These are phyloP conservation scores for Stomatorhinus walkeri DNA, from an alignment of 2,797 vertebrate species.

Conservation along the genomic window DNA sequence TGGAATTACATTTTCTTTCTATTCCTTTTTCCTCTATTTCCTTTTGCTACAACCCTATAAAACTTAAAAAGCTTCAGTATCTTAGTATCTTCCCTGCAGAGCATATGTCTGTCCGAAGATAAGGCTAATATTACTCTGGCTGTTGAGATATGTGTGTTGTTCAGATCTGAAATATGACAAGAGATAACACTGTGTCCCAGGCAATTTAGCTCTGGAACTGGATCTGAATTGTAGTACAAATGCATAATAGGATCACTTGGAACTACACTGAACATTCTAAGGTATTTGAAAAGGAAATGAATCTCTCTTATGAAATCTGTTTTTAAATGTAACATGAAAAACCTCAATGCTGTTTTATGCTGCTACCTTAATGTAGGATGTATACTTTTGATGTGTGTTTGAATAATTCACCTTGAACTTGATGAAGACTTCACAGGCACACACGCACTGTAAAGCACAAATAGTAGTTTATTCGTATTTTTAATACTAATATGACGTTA, in stretches of 20 bases:
- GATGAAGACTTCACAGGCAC: background rate
- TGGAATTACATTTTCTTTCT: background rate
- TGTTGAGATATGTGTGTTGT: background rate
- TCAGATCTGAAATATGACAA: background rate
- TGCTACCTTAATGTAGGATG: background rate
- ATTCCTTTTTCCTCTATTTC: too few relatives aligned
- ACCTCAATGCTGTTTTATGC: background rate
- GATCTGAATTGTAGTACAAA: background rate
- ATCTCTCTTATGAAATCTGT: background rate
- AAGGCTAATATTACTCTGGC: background rate
- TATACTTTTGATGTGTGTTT: background rate
- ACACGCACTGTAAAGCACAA: background rate
- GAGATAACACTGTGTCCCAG: background rate
- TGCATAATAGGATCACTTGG: background rate
- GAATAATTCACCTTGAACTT: background rate
- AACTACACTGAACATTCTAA: background rate
- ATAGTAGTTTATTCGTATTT: background rate
- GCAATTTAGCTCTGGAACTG: background rate
- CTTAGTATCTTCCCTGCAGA: background rate
- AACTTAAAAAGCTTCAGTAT: background rate
- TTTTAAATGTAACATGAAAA: background rate
- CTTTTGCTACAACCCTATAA: background rate
- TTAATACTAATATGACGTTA: background rate
- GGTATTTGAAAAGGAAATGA: background rate
- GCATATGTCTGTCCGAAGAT: background rate